Percentiles rank a stretch among this genome's conserved stretches.
These are phyloP conservation scores for Pangasianodon hypophthalmus DNA, from an alignment of 2,113 vertebrate genomes.

Conservation along the genomic window DNA sequence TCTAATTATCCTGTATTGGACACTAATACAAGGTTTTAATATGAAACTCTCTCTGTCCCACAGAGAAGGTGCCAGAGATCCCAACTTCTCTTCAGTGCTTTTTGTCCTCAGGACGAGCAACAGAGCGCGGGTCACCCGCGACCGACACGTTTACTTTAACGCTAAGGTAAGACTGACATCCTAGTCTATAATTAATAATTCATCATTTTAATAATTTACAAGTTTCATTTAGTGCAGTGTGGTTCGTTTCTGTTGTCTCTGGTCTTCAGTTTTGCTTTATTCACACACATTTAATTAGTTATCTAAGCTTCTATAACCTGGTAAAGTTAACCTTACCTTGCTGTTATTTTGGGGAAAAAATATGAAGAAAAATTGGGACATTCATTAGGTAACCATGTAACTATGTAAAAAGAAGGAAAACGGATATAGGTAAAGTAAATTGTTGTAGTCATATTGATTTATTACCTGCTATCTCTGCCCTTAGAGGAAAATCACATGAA, in stretches of 20 bases:
- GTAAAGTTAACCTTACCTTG: not conserved
- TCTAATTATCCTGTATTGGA: not conserved
- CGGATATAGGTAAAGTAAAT: not conserved
- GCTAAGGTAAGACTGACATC: conserved; percentile 48
- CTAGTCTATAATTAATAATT: not conserved
- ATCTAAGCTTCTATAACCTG: not conserved
- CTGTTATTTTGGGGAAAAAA: not conserved
- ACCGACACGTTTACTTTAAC: conserved; percentile 56
- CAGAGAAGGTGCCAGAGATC: conserved; percentile 58
- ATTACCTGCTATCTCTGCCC: not conserved
- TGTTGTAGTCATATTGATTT: not conserved
- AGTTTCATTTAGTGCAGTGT: not conserved
- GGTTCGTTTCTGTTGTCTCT: not conserved
- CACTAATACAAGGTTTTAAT: not conserved
- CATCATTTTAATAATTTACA: not conserved
- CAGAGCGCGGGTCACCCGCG: conserved; percentile 48
- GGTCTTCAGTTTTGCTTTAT: not conserved
- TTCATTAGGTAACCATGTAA: not conserved
- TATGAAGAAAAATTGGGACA: not conserved
- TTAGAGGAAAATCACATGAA: not conserved
- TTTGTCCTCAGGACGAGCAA: conserved; percentile 63
- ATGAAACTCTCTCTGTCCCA: not conserved
- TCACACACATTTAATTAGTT: not conserved
- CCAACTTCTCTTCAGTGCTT: conserved; percentile 77
- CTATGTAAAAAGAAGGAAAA: not conserved